Conservation (phyloP, 2,113 vertebrate species). For the Octodon degus region DNA sequence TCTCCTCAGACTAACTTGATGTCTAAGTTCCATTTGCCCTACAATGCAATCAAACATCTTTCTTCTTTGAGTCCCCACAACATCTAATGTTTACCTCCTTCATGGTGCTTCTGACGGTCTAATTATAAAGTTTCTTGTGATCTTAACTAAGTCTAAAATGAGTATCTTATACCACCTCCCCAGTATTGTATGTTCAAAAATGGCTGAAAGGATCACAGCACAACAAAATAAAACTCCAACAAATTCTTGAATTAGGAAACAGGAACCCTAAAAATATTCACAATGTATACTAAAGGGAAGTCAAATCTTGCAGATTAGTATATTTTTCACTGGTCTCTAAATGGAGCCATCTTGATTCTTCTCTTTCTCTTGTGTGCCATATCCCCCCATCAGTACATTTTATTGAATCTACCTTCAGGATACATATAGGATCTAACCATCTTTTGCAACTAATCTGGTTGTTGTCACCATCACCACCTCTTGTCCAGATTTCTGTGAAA, state of each 20-base stretch:
- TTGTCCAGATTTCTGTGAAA: background rate
- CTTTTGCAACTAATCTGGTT: background rate
- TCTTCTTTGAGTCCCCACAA: background rate
- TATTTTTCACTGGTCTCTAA: background rate
- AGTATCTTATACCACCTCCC: background rate
- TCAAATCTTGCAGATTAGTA: background rate
- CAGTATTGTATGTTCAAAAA: background rate
- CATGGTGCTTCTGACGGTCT: background rate
- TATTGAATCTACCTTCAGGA: background rate
- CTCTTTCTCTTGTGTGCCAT: background rate
- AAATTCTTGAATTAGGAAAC: background rate
- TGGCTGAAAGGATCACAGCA: background rate
- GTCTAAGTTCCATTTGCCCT: background rate
- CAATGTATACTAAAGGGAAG: background rate
- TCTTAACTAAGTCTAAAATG: conserved; percentile 10
- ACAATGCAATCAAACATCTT: background rate
- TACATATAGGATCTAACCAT: background rate
- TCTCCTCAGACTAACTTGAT: background rate
- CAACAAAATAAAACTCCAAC: background rate
- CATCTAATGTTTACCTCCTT: background rate
- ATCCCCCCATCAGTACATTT: background rate
- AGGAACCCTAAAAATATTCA: background rate
- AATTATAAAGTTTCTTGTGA: background rate
- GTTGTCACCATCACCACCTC: background rate
- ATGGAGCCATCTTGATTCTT: background rate